These are phyloP conservation scores for Chiloscyllium punctatum DNA, from an alignment of 2,797 vertebrate genomes.

Conservation along the genomic window DNA sequence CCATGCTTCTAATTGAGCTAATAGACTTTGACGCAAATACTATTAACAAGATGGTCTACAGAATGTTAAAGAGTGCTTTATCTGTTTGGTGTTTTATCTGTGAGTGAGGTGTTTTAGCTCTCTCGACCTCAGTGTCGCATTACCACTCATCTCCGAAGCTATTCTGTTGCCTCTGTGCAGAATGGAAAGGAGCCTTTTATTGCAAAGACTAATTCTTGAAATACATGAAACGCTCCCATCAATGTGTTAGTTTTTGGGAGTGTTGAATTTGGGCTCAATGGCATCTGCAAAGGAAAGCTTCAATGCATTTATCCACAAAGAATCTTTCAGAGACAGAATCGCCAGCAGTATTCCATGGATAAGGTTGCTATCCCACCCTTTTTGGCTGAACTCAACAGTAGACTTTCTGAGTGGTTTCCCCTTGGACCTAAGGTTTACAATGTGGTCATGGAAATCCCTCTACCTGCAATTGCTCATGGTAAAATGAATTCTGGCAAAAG, in stretches of 20 bases:
- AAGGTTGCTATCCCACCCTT: neutral
- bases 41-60: neutral
- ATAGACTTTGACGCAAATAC: neutral
- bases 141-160: neutral
- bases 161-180: neutral
- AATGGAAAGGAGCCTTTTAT: neutral
- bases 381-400: too few relatives aligned
- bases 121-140: neutral
- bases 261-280: neutral
- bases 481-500: neutral
- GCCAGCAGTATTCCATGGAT: neutral
- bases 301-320: too few relatives aligned
- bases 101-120: neutral
- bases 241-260: neutral
- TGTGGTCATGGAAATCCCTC: neutral
- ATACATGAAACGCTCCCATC: neutral
- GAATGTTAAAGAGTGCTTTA: neutral
- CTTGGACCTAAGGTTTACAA: too few relatives aligned
- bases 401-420: neutral
- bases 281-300: neutral
- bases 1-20: neutral
- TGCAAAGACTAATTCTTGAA: neutral
- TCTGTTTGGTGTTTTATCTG: too few relatives aligned
- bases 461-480: too few relatives aligned
- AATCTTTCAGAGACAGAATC: neutral